These are phyloP conservation scores for Amorpha juglandis DNA, from an alignment of 2,888 invertebrate genomes.

Conservation along the genomic window DNA sequence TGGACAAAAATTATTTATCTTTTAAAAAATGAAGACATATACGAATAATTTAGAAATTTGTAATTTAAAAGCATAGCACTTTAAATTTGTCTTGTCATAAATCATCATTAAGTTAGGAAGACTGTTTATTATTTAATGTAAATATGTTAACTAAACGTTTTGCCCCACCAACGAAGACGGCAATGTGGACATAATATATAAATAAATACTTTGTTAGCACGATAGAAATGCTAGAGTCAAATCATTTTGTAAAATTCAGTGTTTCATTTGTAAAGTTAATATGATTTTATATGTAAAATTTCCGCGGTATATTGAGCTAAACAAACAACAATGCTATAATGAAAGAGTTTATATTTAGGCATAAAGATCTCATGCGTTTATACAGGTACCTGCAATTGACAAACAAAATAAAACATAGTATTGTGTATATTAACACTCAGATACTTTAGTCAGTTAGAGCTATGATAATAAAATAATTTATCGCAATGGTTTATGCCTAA, in stretches of 20 bases:
- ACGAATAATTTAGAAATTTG: conserved; percentile 27
- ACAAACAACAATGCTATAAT: background rate
- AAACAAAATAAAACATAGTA: background rate
- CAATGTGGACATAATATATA: conserved; percentile 47
- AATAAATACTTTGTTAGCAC: background rate
- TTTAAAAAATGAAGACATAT: conserved; percentile 58
- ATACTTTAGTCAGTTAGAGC: background rate
- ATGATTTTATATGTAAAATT: background rate
- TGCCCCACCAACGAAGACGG: conserved; percentile 70
- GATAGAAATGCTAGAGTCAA: conserved; percentile 4
- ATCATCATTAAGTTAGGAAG: conserved; percentile 35
- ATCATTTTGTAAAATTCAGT: background rate
- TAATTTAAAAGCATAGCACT: conserved; percentile 31
- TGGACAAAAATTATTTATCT: conserved; percentile 71
- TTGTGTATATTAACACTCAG: background rate
- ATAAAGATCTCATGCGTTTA: background rate
- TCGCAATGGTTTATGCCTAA: conserved; percentile 3
- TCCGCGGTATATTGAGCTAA: background rate
- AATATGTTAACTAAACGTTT: conserved; percentile 68
- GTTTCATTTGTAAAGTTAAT: background rate
- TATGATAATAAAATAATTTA: conserved; percentile 6
- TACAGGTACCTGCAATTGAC: background rate
- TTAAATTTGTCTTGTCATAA: conserved; percentile 40
- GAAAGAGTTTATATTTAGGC: conserved; percentile 9
- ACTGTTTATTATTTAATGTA: conserved; percentile 48